Percentiles rank a stretch among this genome's conserved stretches.
Conservation (phyloP, 2,797 vertebrate species). For the Ptychadena robeensis region DNA sequence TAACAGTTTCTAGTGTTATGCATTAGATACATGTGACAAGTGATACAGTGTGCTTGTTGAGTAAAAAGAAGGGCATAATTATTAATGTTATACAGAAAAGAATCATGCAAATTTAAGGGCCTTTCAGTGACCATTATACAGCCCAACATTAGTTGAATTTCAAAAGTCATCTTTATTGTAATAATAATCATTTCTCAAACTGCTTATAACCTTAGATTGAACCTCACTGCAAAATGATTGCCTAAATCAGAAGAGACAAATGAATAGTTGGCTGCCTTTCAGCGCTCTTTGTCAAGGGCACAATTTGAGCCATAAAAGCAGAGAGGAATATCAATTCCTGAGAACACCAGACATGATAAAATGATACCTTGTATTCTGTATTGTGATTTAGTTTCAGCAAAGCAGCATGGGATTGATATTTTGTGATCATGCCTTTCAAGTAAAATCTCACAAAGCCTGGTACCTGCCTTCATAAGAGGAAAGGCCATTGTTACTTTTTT, state of each 20-base stretch:
- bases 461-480: not conserved
- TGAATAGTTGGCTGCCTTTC: not conserved
- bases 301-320: not conserved
- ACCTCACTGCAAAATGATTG: not conserved
- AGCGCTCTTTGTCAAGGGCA: not conserved
- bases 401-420: slow-evolving; percentile 37
- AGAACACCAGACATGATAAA: not conserved
- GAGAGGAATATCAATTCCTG: not conserved
- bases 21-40: too few species aligned
- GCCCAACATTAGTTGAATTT: too few species aligned
- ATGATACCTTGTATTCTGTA: slow-evolving; percentile 35
- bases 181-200: not conserved
- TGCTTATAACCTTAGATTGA: not conserved
- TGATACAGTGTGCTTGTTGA: too few species aligned
- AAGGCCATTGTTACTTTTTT: not conserved
- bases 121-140: too few species aligned
- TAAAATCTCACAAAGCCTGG: not conserved
- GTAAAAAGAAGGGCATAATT: too few species aligned
- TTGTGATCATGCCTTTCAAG: slow-evolving; percentile 27
- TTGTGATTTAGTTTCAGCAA: not conserved
- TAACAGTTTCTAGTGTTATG: too few species aligned
- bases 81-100: too few species aligned
- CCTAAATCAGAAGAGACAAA: not conserved
- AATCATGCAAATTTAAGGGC: too few species aligned
- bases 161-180: too few species aligned